These are phyloP conservation scores for Diloba caeruleocephala DNA, from an alignment of 2,888 invertebrate species.

Conservation along the genomic window DNA sequence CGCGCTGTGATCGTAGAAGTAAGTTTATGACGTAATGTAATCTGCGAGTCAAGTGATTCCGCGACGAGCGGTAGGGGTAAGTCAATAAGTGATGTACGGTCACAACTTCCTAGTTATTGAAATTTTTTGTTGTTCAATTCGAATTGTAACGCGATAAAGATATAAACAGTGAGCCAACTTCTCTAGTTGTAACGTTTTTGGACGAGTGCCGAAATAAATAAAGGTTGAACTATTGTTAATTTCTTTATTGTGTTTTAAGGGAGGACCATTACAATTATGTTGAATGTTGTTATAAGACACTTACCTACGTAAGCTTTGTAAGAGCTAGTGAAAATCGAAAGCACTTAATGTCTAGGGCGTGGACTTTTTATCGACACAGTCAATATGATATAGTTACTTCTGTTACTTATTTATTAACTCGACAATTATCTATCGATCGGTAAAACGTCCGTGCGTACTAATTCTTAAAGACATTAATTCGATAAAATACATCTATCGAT, in stretches of 20 bases:
- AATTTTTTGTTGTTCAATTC: slow-evolving; percentile 41
- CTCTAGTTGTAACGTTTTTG: slow-evolving; percentile 22
- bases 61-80: slow-evolving; percentile 46
- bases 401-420: slow-evolving; percentile 51
- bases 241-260: slow-evolving; percentile 33
- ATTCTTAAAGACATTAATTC: slow-evolving; percentile 16
- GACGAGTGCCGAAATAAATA: slow-evolving; percentile 5
- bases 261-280: slow-evolving; percentile 47
- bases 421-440: slow-evolving; percentile 44
- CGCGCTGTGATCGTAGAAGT: slow-evolving; percentile 76
- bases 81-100: slow-evolving; percentile 54
- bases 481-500: slow-evolving; percentile 30
- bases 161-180: slow-evolving; percentile 41
- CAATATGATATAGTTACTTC: slow-evolving; percentile 40
- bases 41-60: slow-evolving; percentile 39
- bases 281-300: slow-evolving; percentile 40
- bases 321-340: slow-evolving; percentile 30
- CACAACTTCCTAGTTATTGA: slow-evolving; percentile 57
- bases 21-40: slow-evolving; percentile 55
- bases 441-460: slow-evolving; percentile 40
- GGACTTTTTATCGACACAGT: slow-evolving; percentile 51
- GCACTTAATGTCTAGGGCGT: slow-evolving; percentile 12
- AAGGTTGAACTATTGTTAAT: slow-evolving; percentile 44
- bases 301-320: slow-evolving; percentile 23
- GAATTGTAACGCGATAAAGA: slow-evolving; percentile 27